phyloP scores from a whole-genome alignment of 1,140 invertebrate species.

The Drosophila pallidifrons region DNA sequence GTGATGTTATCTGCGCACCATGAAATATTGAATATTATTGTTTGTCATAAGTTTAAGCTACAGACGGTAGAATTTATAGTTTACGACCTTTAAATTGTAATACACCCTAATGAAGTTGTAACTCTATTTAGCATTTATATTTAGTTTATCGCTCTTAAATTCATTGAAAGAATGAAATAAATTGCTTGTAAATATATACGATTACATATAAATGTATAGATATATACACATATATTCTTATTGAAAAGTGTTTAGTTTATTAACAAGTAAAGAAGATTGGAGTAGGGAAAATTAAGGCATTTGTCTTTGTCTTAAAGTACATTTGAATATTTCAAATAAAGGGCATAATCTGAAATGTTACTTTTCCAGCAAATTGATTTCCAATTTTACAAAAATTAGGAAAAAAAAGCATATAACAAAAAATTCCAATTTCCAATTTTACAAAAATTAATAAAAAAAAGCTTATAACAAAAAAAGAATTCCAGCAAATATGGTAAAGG shows the following conservation, averaged over 20 bases:
- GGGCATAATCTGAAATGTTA: too few relatives aligned
- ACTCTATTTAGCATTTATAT: slow-evolving; percentile 26
- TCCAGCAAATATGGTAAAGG: too few relatives aligned
- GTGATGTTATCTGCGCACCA: background rate
- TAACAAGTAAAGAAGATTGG: background rate
- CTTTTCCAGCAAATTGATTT: too few relatives aligned
- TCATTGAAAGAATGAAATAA: slow-evolving; percentile 37
- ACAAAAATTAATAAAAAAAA: too few relatives aligned
- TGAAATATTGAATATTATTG: slow-evolving; percentile 1
- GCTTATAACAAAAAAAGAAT: too few relatives aligned
- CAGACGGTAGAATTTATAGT: slow-evolving; percentile 20
- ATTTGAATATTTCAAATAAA: background rate
- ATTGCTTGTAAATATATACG: slow-evolving; percentile 46
- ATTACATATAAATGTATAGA: slow-evolving; percentile 1
- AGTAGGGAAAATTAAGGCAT: too few relatives aligned
- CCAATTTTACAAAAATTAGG: too few relatives aligned
- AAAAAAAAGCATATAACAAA: too few relatives aligned
- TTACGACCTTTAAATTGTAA: slow-evolving; percentile 27
- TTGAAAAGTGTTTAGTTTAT: background rate
- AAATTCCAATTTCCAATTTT: too few relatives aligned
- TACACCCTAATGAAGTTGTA: slow-evolving; percentile 22
- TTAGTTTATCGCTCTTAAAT: slow-evolving; percentile 24
- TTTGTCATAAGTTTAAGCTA: slow-evolving; percentile 2
- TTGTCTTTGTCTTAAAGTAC: background rate
- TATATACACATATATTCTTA: background rate